Conservation (phyloP, 2,888 invertebrate genomes). For the Hemithea aestivaria region DNA sequence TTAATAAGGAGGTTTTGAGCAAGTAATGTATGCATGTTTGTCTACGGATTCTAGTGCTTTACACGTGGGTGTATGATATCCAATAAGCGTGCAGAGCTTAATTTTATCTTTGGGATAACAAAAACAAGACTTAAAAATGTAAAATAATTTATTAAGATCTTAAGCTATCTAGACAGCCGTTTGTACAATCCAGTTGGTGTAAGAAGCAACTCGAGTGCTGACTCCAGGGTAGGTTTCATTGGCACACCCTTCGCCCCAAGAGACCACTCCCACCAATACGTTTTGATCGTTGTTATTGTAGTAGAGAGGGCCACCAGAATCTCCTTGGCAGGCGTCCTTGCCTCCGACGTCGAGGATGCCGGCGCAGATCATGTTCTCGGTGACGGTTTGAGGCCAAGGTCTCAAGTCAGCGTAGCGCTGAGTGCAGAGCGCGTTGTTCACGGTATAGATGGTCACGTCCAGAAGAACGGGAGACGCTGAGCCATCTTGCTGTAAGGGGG, state of each 20-base stretch:
- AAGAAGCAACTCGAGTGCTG: slow-evolving; percentile 54
- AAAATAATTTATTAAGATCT: too few species aligned
- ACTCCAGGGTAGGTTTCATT: slow-evolving; percentile 60
- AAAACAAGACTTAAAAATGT: too few species aligned
- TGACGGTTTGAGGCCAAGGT: slow-evolving; percentile 11
- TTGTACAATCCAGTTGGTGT: slow-evolving; percentile 48
- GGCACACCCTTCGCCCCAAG: slow-evolving; percentile 68
- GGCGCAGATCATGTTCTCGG: slow-evolving; percentile 45
- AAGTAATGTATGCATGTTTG: too few species aligned
- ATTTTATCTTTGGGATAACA: too few species aligned
- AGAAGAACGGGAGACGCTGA: slow-evolving; percentile 9
- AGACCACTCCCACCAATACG: slow-evolving; percentile 59
- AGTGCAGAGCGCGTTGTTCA: slow-evolving; percentile 17
- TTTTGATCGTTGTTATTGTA: too few species aligned
- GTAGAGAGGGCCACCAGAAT: slow-evolving; percentile 63
- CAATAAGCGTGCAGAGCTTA: too few species aligned
- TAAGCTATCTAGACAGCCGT: too few species aligned
- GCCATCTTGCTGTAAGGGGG: slow-evolving; percentile 23
- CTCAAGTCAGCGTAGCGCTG: slow-evolving; percentile 14
- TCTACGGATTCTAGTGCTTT: too few species aligned
- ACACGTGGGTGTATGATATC: too few species aligned
- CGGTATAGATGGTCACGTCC: slow-evolving; percentile 18
- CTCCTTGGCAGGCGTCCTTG: slow-evolving; percentile 32
- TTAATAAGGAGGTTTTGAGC: too few species aligned
- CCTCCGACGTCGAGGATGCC: slow-evolving; percentile 35